phyloP scores from a whole-genome alignment of 2,888 invertebrate genomes.

The Cerastis leucographa region DNA sequence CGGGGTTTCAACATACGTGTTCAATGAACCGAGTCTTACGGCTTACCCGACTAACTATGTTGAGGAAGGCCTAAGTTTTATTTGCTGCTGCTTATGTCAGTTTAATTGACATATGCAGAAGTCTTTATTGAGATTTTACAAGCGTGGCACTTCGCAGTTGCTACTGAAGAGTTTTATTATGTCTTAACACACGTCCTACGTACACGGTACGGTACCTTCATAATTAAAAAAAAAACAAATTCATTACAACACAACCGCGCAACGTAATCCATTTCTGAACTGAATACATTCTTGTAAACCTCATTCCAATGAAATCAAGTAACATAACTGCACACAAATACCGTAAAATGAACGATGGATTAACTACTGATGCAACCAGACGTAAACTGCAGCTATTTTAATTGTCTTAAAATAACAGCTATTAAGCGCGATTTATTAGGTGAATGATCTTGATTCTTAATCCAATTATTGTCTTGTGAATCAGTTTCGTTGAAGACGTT shows the following conservation, averaged over 20 bases:
- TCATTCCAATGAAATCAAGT: constrained; percentile 44
- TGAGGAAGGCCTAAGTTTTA: too few relatives aligned
- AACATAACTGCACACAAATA: constrained; percentile 37
- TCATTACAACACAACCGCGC: constrained; percentile 3
- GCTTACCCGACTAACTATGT: too few relatives aligned
- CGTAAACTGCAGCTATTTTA: constrained; percentile 30
- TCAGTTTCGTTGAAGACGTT: not conserved
- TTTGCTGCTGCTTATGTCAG: too few relatives aligned
- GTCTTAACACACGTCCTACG: not conserved
- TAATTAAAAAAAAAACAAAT: constrained; percentile 13
- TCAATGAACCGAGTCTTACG: constrained; percentile 25
- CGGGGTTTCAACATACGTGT: constrained; percentile 6
- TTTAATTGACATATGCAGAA: too few relatives aligned
- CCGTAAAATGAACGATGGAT: constrained; percentile 40
- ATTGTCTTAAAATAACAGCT: constrained; percentile 37
- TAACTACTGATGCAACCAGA: constrained; percentile 46
- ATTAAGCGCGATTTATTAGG: constrained; percentile 24
- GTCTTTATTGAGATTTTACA: too few relatives aligned
- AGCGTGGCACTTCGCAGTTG: too few relatives aligned
- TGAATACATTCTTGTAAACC: constrained; percentile 3
- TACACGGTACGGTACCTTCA: too few relatives aligned
- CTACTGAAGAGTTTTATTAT: too few relatives aligned
- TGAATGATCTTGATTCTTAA: constrained; percentile 8
- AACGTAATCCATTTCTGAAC: constrained; percentile 19
- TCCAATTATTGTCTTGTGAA: not conserved